phyloP scores from a whole-genome alignment of 2,113 vertebrate genomes.

The Narcine bancroftii region DNA sequence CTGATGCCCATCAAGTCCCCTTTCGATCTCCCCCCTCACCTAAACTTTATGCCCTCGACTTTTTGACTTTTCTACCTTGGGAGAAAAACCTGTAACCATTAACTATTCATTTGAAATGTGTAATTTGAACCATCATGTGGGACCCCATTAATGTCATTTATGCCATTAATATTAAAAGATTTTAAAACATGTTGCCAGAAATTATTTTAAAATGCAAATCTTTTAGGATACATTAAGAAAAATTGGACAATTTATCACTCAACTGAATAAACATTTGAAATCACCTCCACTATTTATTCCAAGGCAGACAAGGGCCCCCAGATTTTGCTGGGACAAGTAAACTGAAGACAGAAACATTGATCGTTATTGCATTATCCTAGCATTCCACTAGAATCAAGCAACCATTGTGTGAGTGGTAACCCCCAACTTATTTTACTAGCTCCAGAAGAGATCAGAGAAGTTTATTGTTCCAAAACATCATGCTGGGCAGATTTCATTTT shows the following conservation, averaged over 20 bases:
- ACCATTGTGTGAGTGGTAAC: not conserved
- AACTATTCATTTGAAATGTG: too few species aligned
- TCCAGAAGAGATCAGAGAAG: not conserved
- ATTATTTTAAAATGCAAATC: not conserved
- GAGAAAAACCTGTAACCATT: too few species aligned
- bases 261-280: not conserved
- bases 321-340: not conserved
- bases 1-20: too few species aligned
- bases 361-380: not conserved
- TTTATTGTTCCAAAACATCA: not conserved
- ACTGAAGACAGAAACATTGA: not conserved
- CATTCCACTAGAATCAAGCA: constrained; percentile 25
- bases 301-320: not conserved
- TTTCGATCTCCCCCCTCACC: too few species aligned
- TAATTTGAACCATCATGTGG: too few species aligned
- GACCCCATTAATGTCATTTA: not conserved
- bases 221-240: not conserved
- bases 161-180: not conserved
- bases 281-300: not conserved
- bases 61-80: too few species aligned
- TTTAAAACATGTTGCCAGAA: not conserved
- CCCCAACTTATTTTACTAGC: not conserved
- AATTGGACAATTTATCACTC: not conserved
- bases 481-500: not conserved
- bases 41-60: too few species aligned